Base-by-base conservation (phyloP, 2,113 vertebrate genomes). In the Chlamydotis undulata region DNA sequence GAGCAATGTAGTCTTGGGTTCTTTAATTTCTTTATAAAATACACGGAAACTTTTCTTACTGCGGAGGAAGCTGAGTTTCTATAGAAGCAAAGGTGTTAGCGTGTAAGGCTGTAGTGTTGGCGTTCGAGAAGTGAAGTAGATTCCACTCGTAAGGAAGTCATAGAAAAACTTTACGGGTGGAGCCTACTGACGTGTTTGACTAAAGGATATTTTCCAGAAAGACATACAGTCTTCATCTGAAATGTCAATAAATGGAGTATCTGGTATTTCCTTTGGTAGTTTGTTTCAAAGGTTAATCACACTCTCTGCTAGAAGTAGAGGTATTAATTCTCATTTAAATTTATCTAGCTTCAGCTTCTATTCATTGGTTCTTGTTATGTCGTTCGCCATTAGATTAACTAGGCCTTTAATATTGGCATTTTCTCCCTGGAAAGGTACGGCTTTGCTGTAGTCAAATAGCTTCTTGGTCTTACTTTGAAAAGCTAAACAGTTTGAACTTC, bases 271-370 rank as follows among this genome's bases (percentile, higher is more conserved):
- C 78, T 91, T 81, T 90, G n/a, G 82, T 95, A 95, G 87, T 70
- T 92, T 88, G 63, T 94, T 96, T 95, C 92, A 96, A 96, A 97
- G 97, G 97, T 96, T 96, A 97, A 97, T 95, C 94, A 91, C 81
- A 71, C 64, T 83, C 81, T 90, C 75, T 90, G 85, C 96, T 92
- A 90, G 80, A 93, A 96, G 63, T 19, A 93, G 77, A 91, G 86
- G 60, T 94, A 96, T 98, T 96, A 96, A 92, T 96, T 96, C 90
- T 96, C 92, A 94, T 96, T 95, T 94, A 89, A 84, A 95, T 96
- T 78, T 96, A 88, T 75, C 90, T 89, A 78, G 60, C 88, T 94
- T 78, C 76, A 89, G 65, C 76, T 90, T 94, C 80, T 81, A 87
- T 71, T 89, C 90, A 76, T 96, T 93, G 94, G 47, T 95, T 93